Conservation (phyloP, 1,140 invertebrate species). For the Bursaphelenchus mucronatus region DNA sequence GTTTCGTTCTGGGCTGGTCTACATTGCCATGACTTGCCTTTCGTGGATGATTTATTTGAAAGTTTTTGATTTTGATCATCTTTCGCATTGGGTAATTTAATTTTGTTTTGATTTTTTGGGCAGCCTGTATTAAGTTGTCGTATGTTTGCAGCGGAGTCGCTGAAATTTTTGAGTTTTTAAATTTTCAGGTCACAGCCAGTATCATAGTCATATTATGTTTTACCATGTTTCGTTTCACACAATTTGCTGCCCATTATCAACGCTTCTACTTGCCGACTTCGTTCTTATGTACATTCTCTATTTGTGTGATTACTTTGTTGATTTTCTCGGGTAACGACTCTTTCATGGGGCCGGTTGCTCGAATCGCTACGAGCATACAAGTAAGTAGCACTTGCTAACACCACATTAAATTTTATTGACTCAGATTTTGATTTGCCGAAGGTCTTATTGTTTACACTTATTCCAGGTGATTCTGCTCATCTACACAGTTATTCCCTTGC, state of each 20-base stretch:
- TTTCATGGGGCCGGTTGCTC: slow-evolving; percentile 59
- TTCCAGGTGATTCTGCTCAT: slow-evolving; percentile 81
- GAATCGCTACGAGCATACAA: slow-evolving; percentile 51
- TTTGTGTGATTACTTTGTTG: slow-evolving; percentile 54
- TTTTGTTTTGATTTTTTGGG: background rate
- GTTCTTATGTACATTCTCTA: slow-evolving; percentile 59
- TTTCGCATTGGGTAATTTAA: slow-evolving; percentile 58
- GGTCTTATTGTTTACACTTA: slow-evolving; percentile 70
- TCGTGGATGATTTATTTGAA: slow-evolving; percentile 72
- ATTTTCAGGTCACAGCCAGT: slow-evolving; percentile 41
- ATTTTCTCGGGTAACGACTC: slow-evolving; percentile 50
- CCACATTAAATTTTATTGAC: background rate
- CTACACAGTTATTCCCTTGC: slow-evolving; percentile 86
- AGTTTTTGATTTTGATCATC: slow-evolving; percentile 41
- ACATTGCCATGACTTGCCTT: slow-evolving; percentile 70
- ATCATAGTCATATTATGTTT: slow-evolving; percentile 42
- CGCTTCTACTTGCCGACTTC: slow-evolving; percentile 52
- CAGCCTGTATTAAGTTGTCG: background rate
- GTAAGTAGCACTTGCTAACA: slow-evolving; percentile 20
- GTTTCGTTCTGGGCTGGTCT: slow-evolving; percentile 75
- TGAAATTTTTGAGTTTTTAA: slow-evolving; percentile 6
- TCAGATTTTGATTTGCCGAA: background rate
- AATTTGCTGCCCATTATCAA: slow-evolving; percentile 51
- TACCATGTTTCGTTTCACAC: slow-evolving; percentile 59
- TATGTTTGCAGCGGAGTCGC: too few species aligned